Base-by-base conservation (phyloP, 2,888 invertebrate species). In the Catocala sponsa region DNA sequence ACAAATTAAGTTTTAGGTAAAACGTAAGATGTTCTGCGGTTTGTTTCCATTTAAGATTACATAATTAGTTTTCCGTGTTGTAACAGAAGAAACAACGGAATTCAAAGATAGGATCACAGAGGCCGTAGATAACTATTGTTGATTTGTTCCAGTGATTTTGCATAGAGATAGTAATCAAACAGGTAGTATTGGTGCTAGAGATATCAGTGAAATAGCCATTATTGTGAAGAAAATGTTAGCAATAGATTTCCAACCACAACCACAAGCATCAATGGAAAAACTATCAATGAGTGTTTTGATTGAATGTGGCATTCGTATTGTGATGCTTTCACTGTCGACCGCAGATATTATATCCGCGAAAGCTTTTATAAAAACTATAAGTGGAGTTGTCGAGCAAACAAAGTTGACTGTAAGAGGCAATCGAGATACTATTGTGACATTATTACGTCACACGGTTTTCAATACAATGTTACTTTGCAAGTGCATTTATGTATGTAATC, bases 301-400 rank as follows among this genome's bases (percentile, higher is more conserved):
- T 78, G 74, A 79, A 75, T 74, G 68, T 72, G 57, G 60, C 56
- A 66, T 74, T 71, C 58, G 52, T 67, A 60, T 69, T 73, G 71
- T 67, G 55, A 62, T 64, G 77, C 85, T 88, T 88, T 88, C 85
- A 77, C 87, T 81, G 70, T 74, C 75, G 78, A 80, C 85, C 80
- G 69, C 81, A 84, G 77, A 74, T 72, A 78, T 76, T 61, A 76
- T 78, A 80, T 77, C 74, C 67, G 74, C 72, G 82, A 82, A 81
- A 82, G 78, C 78, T 70, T 79, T 77, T 56, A 70, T 70, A 83
- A 83, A 84, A 83, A 82, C 72, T 62, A 63, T 70, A 72, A 83
- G 76, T 65, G 68, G 63, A 76, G 69, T 70, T 65, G 64, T 76
- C 68, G 70, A 71, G 56, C 59, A 68, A 68, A 63, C 67, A 68